Base-by-base conservation (phyloP, 2,888 invertebrate genomes). In the Drosophila formosana region DNA sequence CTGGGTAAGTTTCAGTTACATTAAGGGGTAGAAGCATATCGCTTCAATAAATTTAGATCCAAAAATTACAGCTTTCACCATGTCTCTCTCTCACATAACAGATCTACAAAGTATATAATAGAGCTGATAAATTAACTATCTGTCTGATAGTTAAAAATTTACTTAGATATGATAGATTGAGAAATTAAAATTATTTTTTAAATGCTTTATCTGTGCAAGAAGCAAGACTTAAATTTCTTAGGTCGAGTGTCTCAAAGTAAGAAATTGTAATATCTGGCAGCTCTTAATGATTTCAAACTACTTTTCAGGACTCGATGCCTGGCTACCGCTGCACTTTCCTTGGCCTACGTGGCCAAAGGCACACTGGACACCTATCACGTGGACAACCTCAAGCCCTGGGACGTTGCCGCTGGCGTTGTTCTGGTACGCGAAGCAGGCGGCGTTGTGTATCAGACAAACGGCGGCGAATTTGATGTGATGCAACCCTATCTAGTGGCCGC, bases 401-500 rank as follows among this genome's bases (percentile, higher is more conserved):
- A 97, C 90, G 94, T 96, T 4, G 95, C 96, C 32, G 97, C 96
- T 5, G 96, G 95, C 7, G 94, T 93, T 30, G 86, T 97, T 37
- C 94, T 97, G 56, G 93, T 96, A 7, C 92, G 93, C 58, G 97
- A 97, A 93, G 96, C 97, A 63, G 96, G 96, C 34, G 97, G 96
- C 23, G 90, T 93, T 50, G 93, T 96, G 4, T 91, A 94, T 45
- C 95, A 95, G 89, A 94, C 95, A 6, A 93, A 93, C 86, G 95
- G 93, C 4, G 89, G 88, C 39, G 92, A 93, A 66, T 93, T 93
- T 62, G 90, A 94, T 80, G 74, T 95, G 34, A 94, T 94, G 94
- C 92, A 93, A 43, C 93, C 94, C 0, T 92, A 93, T 75, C 92
- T 93, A 50, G 90, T 94, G 13, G 93, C 93, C 8, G 92, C 94